Evolutionary conservation across 2,113 vertebrate genomes (phyloP), one percentile per base, ranked within the genome.

Genomic region (Mionectes macconnelli): DNA sequence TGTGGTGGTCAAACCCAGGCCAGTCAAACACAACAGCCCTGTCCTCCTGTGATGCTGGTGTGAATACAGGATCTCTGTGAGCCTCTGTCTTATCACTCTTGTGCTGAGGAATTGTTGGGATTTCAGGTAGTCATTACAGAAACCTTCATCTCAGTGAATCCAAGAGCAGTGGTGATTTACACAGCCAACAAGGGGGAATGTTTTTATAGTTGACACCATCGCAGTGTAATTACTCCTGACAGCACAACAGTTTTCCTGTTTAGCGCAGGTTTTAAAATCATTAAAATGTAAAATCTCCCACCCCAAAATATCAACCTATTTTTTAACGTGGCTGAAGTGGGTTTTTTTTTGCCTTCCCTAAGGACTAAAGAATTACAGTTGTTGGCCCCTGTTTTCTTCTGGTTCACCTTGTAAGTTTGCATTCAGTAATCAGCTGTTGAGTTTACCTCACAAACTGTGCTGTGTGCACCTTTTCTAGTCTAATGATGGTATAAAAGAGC

Each of bases 401-500:
- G 72, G 30, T 90, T 93, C 75, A 52, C 78, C 75, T 68, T 68
- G 44, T 28, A 75, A 70, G 72, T 64, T 74, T 60, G 31, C n/a
- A 1, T 53, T 81, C 55, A 47, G 35, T 47, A 72, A 89, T 92
- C 77, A 91, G 69, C 69, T 68, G 87, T 63, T 91, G 77, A 37
- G 49, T 92, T 45, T 55, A 52, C 73, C 64, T 79, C 87, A 49
- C 56, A 60, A 90, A 72, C 14, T 50, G 67, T 81, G 67, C 6
- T 84, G 60, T 84, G 90, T 81, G 60, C 88, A 89, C 83, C 79
- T 93, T 84, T 84, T 90, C 52, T 67, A 45, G 37, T 75, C 64
- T 89, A 78, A 68, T 90, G 80, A 55, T 56, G 82, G 57, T 35
- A 7, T 59, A 67, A 94, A 94, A 77, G 88, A 95, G 90, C 88